These are phyloP conservation scores for Dromococcyx pavoninus DNA, from an alignment of 2,797 vertebrate genomes.

Conservation along the genomic window DNA sequence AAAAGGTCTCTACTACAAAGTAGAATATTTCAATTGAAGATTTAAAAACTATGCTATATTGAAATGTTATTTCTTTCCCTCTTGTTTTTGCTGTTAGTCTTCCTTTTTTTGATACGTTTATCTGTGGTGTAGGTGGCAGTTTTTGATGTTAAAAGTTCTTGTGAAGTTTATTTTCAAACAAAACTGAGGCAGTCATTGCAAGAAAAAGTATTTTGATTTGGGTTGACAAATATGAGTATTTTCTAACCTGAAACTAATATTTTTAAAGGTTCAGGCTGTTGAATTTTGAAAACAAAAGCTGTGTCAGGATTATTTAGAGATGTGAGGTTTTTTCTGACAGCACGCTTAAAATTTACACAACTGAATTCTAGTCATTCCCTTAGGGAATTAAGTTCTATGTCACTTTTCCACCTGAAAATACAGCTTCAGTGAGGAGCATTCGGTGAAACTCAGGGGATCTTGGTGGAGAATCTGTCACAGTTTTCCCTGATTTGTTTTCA, in stretches of 20 bases:
- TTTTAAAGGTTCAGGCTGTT: background rate
- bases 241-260: constrained; percentile 4
- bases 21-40: background rate
- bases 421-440: background rate
- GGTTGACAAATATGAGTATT: constrained; percentile 23
- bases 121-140: background rate
- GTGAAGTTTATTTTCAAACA: constrained; percentile 35
- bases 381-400: background rate
- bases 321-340: background rate
- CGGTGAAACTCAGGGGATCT: background rate
- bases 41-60: background rate
- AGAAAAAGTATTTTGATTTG: constrained; percentile 3
- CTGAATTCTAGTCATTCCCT: background rate
- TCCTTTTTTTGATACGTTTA: background rate
- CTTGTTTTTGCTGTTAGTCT: background rate
- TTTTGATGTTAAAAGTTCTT: background rate
- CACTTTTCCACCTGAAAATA: background rate
- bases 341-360: background rate
- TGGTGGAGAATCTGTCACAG: background rate
- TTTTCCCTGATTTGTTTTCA: background rate
- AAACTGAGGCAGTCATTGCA: background rate
- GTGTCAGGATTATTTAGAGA: background rate
- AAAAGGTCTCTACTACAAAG: background rate
- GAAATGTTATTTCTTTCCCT: background rate
- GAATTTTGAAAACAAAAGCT: background rate